phyloP scores from a whole-genome alignment of 2,113 vertebrate genomes.

The Perca flavescens region DNA sequence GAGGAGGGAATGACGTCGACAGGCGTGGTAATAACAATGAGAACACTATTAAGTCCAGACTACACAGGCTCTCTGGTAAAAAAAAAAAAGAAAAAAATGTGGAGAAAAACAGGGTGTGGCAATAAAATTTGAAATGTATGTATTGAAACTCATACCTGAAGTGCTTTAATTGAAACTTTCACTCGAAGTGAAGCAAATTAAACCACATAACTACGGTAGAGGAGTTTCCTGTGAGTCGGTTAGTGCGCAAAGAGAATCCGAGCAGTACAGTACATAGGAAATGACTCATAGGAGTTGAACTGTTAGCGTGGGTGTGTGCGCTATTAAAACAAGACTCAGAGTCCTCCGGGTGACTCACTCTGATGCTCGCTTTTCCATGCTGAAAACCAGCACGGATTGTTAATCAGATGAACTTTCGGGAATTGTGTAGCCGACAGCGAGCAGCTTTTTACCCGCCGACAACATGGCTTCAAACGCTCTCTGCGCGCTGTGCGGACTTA shows the following conservation, averaged over 20 bases:
- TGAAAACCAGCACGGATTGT: conserved; percentile 72
- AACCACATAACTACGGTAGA: conserved; percentile 29
- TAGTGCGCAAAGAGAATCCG: conserved; percentile 68
- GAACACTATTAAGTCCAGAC: conserved; percentile 79
- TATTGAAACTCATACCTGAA: conserved; percentile 23
- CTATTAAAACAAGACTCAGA: conserved; percentile 85
- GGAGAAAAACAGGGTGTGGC: conserved; percentile 43
- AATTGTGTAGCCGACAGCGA: conserved; percentile 62
- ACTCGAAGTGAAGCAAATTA: conserved; percentile 33
- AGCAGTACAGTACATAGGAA: conserved; percentile 83
- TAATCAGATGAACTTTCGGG: conserved; percentile 79
- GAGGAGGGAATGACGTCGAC: conserved; percentile 78
- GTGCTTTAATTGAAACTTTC: conserved; percentile 33
- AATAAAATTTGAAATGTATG: conserved; percentile 17
- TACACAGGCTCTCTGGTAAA: conserved; percentile 16
- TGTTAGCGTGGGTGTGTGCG: conserved; percentile 85
- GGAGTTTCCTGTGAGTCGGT: conserved; percentile 77
- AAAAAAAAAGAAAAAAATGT: background rate
- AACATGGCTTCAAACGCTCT: conserved; percentile 75
- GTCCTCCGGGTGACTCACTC: conserved; percentile 84
- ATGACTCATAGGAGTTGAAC: conserved; percentile 84
- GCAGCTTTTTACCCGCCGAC: conserved; percentile 56
- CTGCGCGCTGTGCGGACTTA: conserved; percentile 73
- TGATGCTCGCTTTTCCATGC: conserved; percentile 82
- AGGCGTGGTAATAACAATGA: conserved; percentile 87